Conservation (phyloP, 2,113 vertebrate species). For the Aptenodytes forsteri region DNA sequence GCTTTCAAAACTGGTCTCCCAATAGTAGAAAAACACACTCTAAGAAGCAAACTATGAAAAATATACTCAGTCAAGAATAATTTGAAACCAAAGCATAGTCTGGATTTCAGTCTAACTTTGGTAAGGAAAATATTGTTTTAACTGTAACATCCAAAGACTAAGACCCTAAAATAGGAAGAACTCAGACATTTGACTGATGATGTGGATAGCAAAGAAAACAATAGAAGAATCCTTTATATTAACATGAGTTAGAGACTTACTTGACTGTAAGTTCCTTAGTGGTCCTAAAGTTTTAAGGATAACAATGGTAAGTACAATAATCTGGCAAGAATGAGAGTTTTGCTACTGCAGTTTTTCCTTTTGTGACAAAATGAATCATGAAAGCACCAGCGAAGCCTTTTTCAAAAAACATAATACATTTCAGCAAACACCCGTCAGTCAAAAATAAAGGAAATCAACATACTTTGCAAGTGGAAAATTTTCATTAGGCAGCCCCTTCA, state of each 20-base stretch:
- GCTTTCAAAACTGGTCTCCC: neutral
- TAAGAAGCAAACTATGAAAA: neutral
- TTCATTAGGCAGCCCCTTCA: neutral
- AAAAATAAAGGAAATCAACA: neutral
- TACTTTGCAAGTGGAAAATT: neutral
- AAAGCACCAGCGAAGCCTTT: neutral
- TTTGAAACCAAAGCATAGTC: neutral
- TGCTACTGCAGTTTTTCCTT: neutral
- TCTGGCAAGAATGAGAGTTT: neutral
- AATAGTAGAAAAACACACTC: neutral
- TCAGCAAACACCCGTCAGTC: neutral
- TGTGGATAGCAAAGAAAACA: neutral
- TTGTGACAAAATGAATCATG: neutral
- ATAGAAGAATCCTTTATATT: neutral
- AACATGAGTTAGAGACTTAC: neutral
- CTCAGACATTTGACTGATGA: neutral
- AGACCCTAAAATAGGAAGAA: neutral
- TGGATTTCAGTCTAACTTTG: neutral
- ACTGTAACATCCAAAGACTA: neutral
- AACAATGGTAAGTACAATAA: neutral
- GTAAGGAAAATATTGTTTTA: neutral
- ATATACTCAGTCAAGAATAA: neutral
- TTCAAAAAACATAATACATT: neutral
- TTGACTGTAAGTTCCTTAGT: neutral
- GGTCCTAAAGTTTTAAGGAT: neutral